These are phyloP conservation scores for Stylophora pistillata DNA, from an alignment of 64 coral and sea anemone genomes.

Conservation along the genomic window DNA sequence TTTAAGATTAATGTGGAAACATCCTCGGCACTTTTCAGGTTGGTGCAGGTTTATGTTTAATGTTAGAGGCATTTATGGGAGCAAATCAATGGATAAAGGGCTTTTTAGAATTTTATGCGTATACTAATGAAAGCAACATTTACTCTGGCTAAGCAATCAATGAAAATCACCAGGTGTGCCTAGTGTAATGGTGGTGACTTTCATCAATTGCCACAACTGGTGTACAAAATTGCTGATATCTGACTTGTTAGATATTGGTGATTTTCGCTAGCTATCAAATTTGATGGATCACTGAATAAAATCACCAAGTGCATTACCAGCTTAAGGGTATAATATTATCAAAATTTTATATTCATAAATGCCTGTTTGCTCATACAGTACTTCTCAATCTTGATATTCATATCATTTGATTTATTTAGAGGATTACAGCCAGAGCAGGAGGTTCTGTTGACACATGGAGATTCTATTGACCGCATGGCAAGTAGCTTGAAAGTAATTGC, in stretches of 20 bases:
- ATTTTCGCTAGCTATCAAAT: not conserved
- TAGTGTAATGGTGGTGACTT: no score
- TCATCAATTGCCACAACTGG: no score
- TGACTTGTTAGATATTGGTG: not conserved
- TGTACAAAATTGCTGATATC: no score
- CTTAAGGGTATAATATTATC: no score
- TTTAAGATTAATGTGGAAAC: conserved; percentile 78
- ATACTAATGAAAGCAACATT: no score
- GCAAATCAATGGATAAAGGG: no score
- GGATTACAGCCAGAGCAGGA: conserved; percentile 80
- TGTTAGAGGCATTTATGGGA: no score
- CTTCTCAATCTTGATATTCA: not conserved
- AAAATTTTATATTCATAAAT: not conserved
- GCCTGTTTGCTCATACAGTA: not conserved
- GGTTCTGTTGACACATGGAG: conserved; percentile 89
- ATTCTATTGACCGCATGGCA: conserved; percentile 87
- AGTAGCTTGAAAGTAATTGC: conserved; percentile 86
- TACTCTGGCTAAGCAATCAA: no score
- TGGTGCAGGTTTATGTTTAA: not conserved
- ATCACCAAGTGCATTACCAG: no score
- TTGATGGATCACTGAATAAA: no score
- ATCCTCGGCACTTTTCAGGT: conserved; percentile 85
- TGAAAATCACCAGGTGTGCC: no score
- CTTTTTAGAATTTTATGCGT: no score
- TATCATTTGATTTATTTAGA: conserved; percentile 19